phyloP scores from a whole-genome alignment of 2,888 invertebrate species.

The Girardia tigrina region DNA sequence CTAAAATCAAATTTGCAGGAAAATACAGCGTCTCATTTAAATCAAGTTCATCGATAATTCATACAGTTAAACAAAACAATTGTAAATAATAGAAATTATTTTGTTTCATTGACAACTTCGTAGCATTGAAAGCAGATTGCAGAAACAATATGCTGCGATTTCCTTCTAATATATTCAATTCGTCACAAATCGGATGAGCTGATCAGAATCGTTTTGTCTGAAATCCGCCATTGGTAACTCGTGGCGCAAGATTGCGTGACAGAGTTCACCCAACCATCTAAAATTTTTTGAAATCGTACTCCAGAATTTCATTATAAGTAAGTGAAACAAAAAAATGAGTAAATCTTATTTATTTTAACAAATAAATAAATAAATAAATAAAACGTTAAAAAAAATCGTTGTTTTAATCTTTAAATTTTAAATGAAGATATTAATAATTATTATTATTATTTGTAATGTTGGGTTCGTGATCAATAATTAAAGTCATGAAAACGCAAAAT shows the following conservation, averaged over 20 bases:
- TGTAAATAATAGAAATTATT: conserved; percentile 23
- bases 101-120: conserved; percentile 2
- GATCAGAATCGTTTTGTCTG: conserved; percentile 15
- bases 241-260: conserved; percentile 5
- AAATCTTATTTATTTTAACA: too few species aligned
- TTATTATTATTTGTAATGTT: too few species aligned
- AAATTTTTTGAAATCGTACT: neutral
- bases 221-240: conserved; percentile 18
- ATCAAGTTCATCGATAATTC: conserved; percentile 20
- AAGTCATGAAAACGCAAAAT: too few species aligned
- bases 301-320: neutral
- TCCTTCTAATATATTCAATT: conserved; percentile 20
- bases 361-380: too few species aligned
- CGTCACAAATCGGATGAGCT: conserved; percentile 23
- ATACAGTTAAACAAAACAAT: conserved; percentile 23
- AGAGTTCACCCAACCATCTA: neutral
- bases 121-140: neutral
- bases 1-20: too few species aligned
- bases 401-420: too few species aligned
- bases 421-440: too few species aligned
- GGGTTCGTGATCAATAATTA: too few species aligned
- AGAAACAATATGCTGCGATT: conserved; percentile 17
- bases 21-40: conserved; percentile 23
- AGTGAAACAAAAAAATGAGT: too few species aligned
- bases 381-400: too few species aligned